phyloP scores from a whole-genome alignment of 2,888 invertebrate species.

The Leuctra nigra region DNA sequence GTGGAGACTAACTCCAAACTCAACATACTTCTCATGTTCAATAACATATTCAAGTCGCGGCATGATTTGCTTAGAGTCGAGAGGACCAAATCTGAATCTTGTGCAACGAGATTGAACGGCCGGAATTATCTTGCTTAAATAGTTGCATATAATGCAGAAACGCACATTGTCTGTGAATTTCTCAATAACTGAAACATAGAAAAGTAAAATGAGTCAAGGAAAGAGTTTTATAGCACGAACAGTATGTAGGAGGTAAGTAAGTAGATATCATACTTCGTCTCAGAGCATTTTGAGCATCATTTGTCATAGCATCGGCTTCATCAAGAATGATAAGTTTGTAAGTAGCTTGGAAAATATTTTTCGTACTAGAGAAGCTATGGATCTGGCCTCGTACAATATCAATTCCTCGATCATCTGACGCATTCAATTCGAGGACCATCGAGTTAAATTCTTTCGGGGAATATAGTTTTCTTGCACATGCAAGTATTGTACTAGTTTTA shows the following conservation, averaged over 20 bases:
- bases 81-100: conserved; percentile 89
- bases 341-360: conserved; percentile 88
- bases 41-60: conserved; percentile 84
- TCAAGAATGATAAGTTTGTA: conserved; percentile 95
- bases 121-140: conserved; percentile 96
- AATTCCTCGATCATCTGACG: conserved; percentile 97
- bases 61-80: conserved; percentile 76
- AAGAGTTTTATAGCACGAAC: background rate
- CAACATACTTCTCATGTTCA: conserved; percentile 66
- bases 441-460: conserved; percentile 83
- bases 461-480: conserved; percentile 90
- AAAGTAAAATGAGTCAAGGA: conserved; percentile 3
- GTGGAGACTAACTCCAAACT: background rate
- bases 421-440: conserved; percentile 93
- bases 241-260: conserved; percentile 12
- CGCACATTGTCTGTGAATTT: conserved; percentile 98
- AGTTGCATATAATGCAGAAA: conserved; percentile 99
- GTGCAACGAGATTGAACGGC: conserved; percentile 98
- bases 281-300: conserved; percentile 98
- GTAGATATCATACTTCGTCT: conserved; percentile 64
- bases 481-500: conserved; percentile 95
- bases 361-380: conserved; percentile 92
- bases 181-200: conserved; percentile 76
- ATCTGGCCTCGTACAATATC: conserved; percentile 91
- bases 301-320: conserved; percentile 99